Base-by-base conservation (phyloP, 2,113 vertebrate genomes). In the Gavialis gangeticus region DNA sequence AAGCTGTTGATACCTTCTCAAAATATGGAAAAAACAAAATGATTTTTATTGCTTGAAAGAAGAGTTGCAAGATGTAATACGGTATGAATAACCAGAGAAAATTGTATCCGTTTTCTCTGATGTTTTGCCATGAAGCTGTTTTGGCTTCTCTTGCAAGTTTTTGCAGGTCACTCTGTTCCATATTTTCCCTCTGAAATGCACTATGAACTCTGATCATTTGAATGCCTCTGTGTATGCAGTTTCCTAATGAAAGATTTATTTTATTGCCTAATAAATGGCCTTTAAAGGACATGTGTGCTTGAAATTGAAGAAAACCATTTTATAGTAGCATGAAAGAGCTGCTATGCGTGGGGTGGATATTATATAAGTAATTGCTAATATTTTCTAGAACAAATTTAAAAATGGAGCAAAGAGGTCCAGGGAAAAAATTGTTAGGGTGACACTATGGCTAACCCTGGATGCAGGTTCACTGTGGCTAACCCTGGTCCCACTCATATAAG, bases 111-210 rank as follows among this genome's bases (percentile, higher is more conserved):
- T 82, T 94, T 87, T 95, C 79, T 96, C 96, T 95, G 93, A 97
- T 97, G 95, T 97, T 96, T 93, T 96, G 96, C 95, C 91, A 95
- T 88, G 90, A 97, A 89, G 96, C 94, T 93, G 85, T 79, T 73
- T n/a, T 84, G 82, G 85, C 92, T 91, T 87, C 81, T 69, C 89
- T 57, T 82, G 93, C 78, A 93, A 88, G 95, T 90, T 94, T 95
- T 81, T 91, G 87, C 66, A 90, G 97, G 96, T 97, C 98, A 96
- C 89, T 37, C 4, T 96, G 95, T 91, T 97, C 96, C 62, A 22
- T 94, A 81, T 94, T 87, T 96, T 93, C 83, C 82, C 90, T 94
- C 69, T 94, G 79, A 95, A 93, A 87, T 62, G 12, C 83, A 84
- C 88, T 95, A 30, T 67, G 67, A 1, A 0, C 71, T 91, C 93